These are phyloP conservation scores for Notospermus geniculatus DNA, from an alignment of 1,140 invertebrate genomes.

Conservation along the genomic window DNA sequence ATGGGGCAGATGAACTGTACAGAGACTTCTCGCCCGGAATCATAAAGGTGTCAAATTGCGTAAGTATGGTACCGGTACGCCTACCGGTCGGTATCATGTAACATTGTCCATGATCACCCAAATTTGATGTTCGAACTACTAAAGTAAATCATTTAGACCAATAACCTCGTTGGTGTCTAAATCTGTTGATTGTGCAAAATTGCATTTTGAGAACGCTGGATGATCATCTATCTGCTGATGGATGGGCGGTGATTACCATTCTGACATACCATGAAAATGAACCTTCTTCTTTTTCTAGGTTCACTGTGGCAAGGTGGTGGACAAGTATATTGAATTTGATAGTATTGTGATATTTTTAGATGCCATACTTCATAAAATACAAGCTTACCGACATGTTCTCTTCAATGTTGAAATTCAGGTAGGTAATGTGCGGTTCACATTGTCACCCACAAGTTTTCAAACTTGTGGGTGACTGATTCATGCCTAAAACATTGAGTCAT, in stretches of 20 bases:
- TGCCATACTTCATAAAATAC: constrained; percentile 71
- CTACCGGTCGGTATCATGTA: too few species aligned
- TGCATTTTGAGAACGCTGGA: not conserved
- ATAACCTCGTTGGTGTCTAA: not conserved
- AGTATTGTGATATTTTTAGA: constrained; percentile 79
- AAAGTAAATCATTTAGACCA: not conserved
- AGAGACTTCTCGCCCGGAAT: constrained; percentile 33
- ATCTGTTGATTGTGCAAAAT: not conserved
- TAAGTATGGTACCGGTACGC: constrained; percentile 20
- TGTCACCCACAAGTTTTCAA: too few species aligned
- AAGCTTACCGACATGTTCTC: constrained; percentile 79
- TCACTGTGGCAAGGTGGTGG: constrained; percentile 70
- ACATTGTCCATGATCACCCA: too few species aligned
- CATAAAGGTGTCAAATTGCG: constrained; percentile 41
- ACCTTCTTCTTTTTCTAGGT: constrained; percentile 62
- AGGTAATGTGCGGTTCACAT: too few species aligned
- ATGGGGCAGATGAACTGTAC: constrained; percentile 25
- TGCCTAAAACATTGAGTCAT: too few species aligned
- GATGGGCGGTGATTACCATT: too few species aligned
- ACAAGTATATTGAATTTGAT: constrained; percentile 89
- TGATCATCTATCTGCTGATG: too few species aligned
- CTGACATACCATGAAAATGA: too few species aligned
- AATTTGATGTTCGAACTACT: not conserved
- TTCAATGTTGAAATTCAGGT: constrained; percentile 63
- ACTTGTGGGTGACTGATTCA: not conserved